These are phyloP conservation scores for Charina bottae DNA, from an alignment of 2,113 vertebrate species.

Conservation along the genomic window DNA sequence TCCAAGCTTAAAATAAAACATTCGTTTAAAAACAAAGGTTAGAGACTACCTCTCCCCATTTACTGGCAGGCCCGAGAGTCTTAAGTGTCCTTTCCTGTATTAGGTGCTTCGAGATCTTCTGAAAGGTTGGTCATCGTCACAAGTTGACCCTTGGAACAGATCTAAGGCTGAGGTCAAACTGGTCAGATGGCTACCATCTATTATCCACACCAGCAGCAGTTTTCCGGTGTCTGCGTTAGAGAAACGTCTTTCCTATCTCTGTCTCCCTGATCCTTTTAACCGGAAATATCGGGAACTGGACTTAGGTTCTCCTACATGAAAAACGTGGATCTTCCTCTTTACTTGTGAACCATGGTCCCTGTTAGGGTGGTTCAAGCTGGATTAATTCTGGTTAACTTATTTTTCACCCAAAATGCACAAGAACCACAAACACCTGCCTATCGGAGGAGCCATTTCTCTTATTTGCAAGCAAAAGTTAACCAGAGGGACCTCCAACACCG, in stretches of 20 bases:
- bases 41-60: not conserved
- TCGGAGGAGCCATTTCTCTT: not conserved
- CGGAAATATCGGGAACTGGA: not conserved
- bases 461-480: too few relatives aligned
- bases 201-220: too few relatives aligned
- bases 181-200: not conserved
- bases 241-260: too few relatives aligned
- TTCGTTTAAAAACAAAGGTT: not conserved
- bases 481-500: not conserved
- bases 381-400: not conserved
- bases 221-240: not conserved
- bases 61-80: too few relatives aligned
- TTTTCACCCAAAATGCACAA: not conserved
- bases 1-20: not conserved
- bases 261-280: not conserved
- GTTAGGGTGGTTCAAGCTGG: too few relatives aligned
- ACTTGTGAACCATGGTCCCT: not conserved
- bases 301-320: too few relatives aligned
- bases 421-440: not conserved
- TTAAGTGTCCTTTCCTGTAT: not conserved
- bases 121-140: not conserved
- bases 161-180: not conserved
- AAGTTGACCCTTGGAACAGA: not conserved
- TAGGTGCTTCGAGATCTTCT: not conserved
- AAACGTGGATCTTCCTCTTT: too few relatives aligned